Base-by-base conservation (phyloP, 2,113 vertebrate genomes). In the Seriola dumerili region DNA sequence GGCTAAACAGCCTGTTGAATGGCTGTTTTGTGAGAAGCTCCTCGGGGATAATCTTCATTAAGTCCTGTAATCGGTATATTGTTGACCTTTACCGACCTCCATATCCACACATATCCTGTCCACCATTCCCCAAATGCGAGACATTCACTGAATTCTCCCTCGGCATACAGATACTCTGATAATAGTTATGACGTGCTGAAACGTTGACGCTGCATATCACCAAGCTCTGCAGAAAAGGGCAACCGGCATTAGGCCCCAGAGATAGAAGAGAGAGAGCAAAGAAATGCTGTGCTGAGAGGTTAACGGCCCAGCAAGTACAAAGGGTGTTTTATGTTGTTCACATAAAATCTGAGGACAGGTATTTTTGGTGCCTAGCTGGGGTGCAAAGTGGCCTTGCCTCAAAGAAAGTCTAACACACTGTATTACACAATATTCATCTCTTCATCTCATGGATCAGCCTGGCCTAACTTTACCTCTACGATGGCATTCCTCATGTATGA, bases 281-380 rank as follows among this genome's bases (percentile, higher is more conserved):
- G 73, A 84, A 84, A 62, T 54, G 72, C 76, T 65, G 72, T 12
- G 40, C 80, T 48, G 80, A 52, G 76, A 85, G 76, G 66, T 91
- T 88, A 87, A 87, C 78, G 23, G 85, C 72, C 82, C 89, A 71
- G 83, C 73, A 62, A 85, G 86, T 79, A 91, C 88, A 87, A 84
- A 74, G 81, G 76, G 14, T 82, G 79, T 89, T 92, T 92, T 91
- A 90, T 85, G 83, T 82, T 58, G 79, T 57, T 81, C 76, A 64
- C 72, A 81, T 86, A 78, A 90, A 87, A 68, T 85, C 62, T 78
- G 55, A 84, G 83, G 76, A 77, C 80, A 81, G 87, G 86, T 89
- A 88, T 86, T 88, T 92, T 86, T 73, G 85, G 86, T 86, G 36
- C 80, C 57, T 57, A 68, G 84, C 84, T 71, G 48, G 74, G 72